These are phyloP conservation scores for Colletes collaris DNA, from an alignment of 2,888 invertebrate species.

Conservation along the genomic window DNA sequence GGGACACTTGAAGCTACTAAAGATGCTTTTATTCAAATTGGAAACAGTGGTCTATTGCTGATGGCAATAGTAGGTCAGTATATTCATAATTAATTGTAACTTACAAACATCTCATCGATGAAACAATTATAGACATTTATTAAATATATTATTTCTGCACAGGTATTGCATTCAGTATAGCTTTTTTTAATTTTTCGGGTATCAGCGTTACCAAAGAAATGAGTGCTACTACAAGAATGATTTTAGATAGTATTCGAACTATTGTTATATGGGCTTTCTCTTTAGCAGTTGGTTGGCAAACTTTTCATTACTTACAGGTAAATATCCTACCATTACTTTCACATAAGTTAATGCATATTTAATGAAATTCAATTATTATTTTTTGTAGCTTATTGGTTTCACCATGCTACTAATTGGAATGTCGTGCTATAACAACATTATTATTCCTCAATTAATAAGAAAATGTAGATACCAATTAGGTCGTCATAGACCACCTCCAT, in stretches of 20 bases:
- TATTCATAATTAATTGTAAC: background rate
- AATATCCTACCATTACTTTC: constrained; percentile 26
- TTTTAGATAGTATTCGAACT: constrained; percentile 94
- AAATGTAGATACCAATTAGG: constrained; percentile 70
- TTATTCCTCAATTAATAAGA: constrained; percentile 80
- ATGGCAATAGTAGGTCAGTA: constrained; percentile 87
- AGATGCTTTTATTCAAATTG: constrained; percentile 93
- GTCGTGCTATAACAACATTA: constrained; percentile 90
- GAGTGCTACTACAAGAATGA: constrained; percentile 95
- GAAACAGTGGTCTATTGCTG: constrained; percentile 86
- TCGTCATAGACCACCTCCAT: constrained; percentile 73
- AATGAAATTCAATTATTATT: constrained; percentile 9
- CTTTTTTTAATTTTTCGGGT: constrained; percentile 96
- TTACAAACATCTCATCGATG: background rate
- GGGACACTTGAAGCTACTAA: constrained; percentile 92
- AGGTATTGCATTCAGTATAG: constrained; percentile 93
- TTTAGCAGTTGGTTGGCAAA: constrained; percentile 90
- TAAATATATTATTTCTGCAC: constrained; percentile 14
- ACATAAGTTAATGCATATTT: background rate
- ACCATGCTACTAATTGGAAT: constrained; percentile 90
- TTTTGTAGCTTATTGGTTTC: constrained; percentile 89
- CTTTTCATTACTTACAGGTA: constrained; percentile 90
- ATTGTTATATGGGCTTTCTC: constrained; percentile 95
- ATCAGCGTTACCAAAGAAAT: constrained; percentile 96
- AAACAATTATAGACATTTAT: constrained; percentile 17